phyloP scores from a whole-genome alignment of 1,140 invertebrate genomes.

The Zaprionus tsacasi region DNA sequence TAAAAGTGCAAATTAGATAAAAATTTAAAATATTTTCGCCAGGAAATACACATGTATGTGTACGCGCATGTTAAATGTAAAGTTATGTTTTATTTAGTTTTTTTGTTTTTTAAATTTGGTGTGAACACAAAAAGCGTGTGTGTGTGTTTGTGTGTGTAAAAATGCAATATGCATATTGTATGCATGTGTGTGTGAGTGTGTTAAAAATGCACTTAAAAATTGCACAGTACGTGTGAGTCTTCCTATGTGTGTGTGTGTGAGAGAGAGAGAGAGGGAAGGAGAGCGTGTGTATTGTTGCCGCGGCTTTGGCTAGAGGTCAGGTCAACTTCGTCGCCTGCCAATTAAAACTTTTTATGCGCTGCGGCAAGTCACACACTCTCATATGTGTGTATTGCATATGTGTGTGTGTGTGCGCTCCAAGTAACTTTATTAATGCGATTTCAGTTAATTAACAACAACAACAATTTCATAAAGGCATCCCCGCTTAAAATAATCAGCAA shows the following conservation, averaged over 20 bases:
- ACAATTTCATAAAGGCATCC: slow-evolving; percentile 52
- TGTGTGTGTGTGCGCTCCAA: slow-evolving; percentile 41
- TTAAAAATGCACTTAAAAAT: slow-evolving; percentile 50
- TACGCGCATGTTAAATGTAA: slow-evolving; percentile 57
- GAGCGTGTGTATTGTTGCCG: slow-evolving; percentile 28
- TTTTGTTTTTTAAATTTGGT: background rate
- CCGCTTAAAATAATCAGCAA: slow-evolving; percentile 37
- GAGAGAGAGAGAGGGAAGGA: background rate
- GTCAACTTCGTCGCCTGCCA: slow-evolving; percentile 80
- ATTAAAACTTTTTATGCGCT: slow-evolving; percentile 79
- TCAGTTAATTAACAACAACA: slow-evolving; percentile 79
- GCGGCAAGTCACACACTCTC: slow-evolving; percentile 50
- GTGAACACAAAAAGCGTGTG: background rate
- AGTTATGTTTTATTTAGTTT: slow-evolving; percentile 31
- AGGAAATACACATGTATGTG: background rate
- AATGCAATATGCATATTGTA: slow-evolving; percentile 50
- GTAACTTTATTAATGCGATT: slow-evolving; percentile 78
- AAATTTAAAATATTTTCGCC: background rate
- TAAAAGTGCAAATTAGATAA: slow-evolving; percentile 51
- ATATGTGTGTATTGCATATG: slow-evolving; percentile 2
- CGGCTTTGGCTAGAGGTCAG: slow-evolving; percentile 69
- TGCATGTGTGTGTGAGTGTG: slow-evolving; percentile 26
- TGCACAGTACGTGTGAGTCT: slow-evolving; percentile 3
- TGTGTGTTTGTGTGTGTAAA: slow-evolving; percentile 51
- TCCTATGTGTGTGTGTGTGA: no score